phyloP scores from a whole-genome alignment of 2,113 vertebrate species.

The Charadrius vociferus region DNA sequence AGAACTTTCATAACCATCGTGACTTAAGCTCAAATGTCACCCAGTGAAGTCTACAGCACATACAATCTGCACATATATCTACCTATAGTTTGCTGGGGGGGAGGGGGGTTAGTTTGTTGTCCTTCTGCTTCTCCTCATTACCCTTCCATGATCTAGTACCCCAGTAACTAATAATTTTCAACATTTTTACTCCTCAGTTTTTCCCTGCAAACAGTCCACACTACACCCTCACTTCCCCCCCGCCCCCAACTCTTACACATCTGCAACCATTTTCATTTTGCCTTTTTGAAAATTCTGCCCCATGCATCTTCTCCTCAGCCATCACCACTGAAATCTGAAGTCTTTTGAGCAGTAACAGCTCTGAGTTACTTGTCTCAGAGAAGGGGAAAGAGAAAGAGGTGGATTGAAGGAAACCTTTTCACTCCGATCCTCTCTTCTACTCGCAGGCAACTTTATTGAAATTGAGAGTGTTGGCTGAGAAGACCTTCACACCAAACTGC shows the following conservation, averaged over 20 bases:
- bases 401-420: background rate
- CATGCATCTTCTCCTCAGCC: background rate
- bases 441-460: background rate
- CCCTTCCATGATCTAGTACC: background rate
- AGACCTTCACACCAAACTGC: background rate
- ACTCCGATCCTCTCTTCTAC: background rate
- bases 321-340: background rate
- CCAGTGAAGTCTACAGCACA: background rate
- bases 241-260: background rate
- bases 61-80: too few species aligned
- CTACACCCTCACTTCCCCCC: background rate
- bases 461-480: background rate
- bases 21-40: background rate
- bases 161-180: background rate
- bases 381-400: background rate
- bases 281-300: background rate
- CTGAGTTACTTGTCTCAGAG: background rate
- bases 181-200: background rate
- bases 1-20: background rate
- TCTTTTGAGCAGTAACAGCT: background rate
- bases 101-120: too few species aligned
- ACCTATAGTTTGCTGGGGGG: too few species aligned
- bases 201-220: background rate
- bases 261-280: background rate
- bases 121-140: too few species aligned